Conservation (phyloP, 2,888 invertebrate species). For the Meta bourneti region DNA sequence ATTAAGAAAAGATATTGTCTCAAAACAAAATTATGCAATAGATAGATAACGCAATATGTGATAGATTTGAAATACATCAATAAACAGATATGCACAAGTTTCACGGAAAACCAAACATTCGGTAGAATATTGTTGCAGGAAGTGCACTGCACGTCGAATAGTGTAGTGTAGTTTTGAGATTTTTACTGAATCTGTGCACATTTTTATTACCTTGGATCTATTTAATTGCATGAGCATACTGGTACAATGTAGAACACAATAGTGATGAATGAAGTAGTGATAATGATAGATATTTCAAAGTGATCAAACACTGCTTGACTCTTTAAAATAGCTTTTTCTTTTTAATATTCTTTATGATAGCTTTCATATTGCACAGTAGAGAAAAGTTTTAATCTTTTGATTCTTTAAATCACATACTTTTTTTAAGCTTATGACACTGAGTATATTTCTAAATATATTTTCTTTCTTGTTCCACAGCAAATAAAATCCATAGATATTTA, state of each 20-base stretch:
- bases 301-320: constrained; percentile 17
- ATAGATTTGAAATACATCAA: neutral
- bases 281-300: neutral
- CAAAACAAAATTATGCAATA: too few species aligned
- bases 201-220: constrained; percentile 3
- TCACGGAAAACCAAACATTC: neutral
- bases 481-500: too few species aligned
- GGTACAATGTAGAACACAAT: neutral
- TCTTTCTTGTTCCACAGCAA: too few species aligned
- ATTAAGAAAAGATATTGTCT: too few species aligned
- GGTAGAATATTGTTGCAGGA: neutral
- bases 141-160: constrained; percentile 33
- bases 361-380: constrained; percentile 32
- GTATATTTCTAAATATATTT: too few species aligned
- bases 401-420: neutral
- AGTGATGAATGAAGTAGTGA: constrained; percentile 45
- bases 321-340: constrained; percentile 6
- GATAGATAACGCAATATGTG: neutral
- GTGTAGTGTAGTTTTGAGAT: constrained; percentile 23
- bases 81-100: neutral
- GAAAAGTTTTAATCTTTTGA: neutral
- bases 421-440: neutral
- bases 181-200: constrained; percentile 26
- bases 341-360: neutral
- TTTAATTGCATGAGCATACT: constrained; percentile 34